phyloP scores from a whole-genome alignment of 2,888 invertebrate species.

The Apamea epomidion region DNA sequence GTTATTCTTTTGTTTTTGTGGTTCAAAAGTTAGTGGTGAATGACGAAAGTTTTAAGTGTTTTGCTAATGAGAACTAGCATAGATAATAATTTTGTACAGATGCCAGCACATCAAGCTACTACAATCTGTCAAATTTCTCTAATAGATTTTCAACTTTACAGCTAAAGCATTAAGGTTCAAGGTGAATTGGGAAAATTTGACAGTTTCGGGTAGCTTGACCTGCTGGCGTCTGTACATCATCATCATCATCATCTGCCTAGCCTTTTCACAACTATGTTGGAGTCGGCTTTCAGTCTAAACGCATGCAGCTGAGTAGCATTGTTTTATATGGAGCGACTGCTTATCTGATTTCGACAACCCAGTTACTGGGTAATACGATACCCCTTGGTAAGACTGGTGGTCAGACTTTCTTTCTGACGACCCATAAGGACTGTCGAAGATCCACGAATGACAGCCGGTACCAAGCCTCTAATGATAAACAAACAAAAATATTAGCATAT shows the following conservation, averaged over 20 bases:
- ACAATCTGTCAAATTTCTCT: too few relatives aligned
- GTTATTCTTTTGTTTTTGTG: conserved; percentile 11
- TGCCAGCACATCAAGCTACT: too few relatives aligned
- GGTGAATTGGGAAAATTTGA: too few relatives aligned
- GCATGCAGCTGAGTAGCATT: not conserved
- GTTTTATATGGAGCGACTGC: not conserved
- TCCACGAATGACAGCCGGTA: not conserved
- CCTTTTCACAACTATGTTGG: not conserved
- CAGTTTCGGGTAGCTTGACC: too few relatives aligned
- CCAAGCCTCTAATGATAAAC: not conserved
- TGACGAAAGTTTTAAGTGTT: not conserved
- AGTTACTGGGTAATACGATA: not conserved
- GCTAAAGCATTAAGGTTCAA: too few relatives aligned
- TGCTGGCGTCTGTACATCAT: too few relatives aligned
- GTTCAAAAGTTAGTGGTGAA: conserved; percentile 14
- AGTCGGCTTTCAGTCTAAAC: not conserved
- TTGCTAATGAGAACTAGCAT: conserved; percentile 6
- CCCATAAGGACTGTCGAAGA: not conserved
- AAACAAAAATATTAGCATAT: too few relatives aligned
- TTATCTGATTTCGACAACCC: not conserved
- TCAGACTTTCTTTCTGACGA: not conserved
- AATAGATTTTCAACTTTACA: too few relatives aligned
- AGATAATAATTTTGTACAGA: not conserved
- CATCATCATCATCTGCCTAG: not conserved
- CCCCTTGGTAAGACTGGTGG: too few relatives aligned